Evolutionary conservation across 2,797 vertebrate species (phyloP), one percentile per base, ranked within the genome.

Genomic region (Sebastiscus albofasciatus): DNA sequence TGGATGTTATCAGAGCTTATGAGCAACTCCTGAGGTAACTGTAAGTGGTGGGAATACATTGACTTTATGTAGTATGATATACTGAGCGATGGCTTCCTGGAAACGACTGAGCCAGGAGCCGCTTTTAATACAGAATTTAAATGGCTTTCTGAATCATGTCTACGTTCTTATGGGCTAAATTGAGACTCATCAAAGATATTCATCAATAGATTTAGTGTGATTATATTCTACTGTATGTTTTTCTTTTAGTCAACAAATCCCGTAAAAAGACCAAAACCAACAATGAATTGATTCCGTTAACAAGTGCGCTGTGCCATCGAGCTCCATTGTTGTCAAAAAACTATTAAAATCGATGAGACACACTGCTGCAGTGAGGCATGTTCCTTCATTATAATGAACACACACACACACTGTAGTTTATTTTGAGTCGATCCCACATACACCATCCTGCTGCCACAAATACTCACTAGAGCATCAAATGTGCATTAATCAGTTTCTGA

Each of bases 41-140:
- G 65, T 88, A 86, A 94, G 90, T 90, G 84, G 80, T 84, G 83
- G 86, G 87, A 90, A 83, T 76, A 88, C 70, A 58, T 62, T 78
- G 78, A 68, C 81, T 85, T 82, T 58, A 88, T 81, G 81, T 75
- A 49, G 86, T 13, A 77, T 65, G 39, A 81, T 76, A 81, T 55
- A 81, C 29, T 77, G 60, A 83, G 69, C 68, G 75, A 75, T 18
- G 39, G 36, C 78, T 87, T 89, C 73, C 89, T 69, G 88, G 84
- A 91, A 90, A 84, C 60, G 59, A 73, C 18, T 6, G 39, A 79
- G 71, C 18, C 75, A 81, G 81, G 14, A 78, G 66, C 46, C 36
- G 46, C 29, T 82, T 84, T 83, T 78, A 78, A 82, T 70, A 39
- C 56, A 66, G 20, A 75, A 34, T 75, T 65, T n/a, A 60, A 68